Percentiles rank a stretch among this genome's conserved stretches.
These are phyloP conservation scores for Strigamia crassipes DNA, from an alignment of 2,888 invertebrate species.

Conservation along the genomic window DNA sequence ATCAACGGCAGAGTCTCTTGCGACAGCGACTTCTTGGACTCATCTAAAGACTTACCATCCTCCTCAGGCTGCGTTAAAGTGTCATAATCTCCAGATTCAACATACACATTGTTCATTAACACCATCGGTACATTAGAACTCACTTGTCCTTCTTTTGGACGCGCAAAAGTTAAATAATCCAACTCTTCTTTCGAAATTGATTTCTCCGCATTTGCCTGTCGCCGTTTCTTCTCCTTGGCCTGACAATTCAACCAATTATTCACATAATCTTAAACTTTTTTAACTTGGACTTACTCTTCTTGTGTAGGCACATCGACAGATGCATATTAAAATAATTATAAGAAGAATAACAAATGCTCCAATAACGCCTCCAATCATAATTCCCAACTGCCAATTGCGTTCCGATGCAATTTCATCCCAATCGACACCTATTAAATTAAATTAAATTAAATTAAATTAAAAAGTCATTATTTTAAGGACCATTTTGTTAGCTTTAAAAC, in stretches of 20 bases:
- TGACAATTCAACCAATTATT: neutral
- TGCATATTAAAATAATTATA: neutral
- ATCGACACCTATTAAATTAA: neutral
- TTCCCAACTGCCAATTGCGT: neutral
- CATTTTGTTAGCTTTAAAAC: neutral
- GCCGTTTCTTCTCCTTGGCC: neutral
- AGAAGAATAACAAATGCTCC: neutral
- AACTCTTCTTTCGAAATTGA: neutral
- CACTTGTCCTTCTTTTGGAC: neutral
- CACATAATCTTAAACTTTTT: too few relatives aligned
- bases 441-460: too few relatives aligned
- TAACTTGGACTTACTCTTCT: neutral
- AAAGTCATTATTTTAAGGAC: neutral
- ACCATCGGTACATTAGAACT: neutral
- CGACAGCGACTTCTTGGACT: slow-evolving; percentile 27
- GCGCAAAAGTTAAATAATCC: slow-evolving; percentile 14
- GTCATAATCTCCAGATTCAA: slow-evolving; percentile 11
- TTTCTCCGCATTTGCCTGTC: neutral
- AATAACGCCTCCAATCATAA: neutral
- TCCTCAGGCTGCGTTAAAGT: slow-evolving; percentile 32
- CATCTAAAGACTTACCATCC: slow-evolving; percentile 21
- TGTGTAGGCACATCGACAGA: neutral
- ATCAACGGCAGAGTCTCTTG: slow-evolving; percentile 41
- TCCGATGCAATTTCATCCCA: neutral
- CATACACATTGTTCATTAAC: neutral